Evolutionary conservation across 1,140 invertebrate species (phyloP).

Genomic region (Sminthurides bifidus): DNA sequence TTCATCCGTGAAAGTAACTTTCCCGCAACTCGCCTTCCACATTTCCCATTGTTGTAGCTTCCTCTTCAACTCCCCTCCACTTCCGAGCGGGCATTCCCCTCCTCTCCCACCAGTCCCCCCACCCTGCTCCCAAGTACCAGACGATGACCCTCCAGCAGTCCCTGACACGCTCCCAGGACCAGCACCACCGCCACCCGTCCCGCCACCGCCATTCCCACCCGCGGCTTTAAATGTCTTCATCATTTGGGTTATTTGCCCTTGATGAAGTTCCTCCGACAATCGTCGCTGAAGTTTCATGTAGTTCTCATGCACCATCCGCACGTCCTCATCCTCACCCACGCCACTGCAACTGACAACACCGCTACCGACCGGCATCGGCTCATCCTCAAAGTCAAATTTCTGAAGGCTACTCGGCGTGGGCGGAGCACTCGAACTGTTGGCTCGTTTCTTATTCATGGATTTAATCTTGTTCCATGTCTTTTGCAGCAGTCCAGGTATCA

Average conservation of each 20-base stretch:
- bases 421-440: slow-evolving; percentile 10
- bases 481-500: slow-evolving; percentile 11
- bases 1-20: slow-evolving; percentile 35
- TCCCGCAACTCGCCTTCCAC: slow-evolving; percentile 48
- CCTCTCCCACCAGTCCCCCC: not conserved
- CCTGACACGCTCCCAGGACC: not conserved
- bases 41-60: slow-evolving; percentile 74
- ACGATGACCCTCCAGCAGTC: slow-evolving; percentile 1
- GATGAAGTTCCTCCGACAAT: slow-evolving; percentile 23
- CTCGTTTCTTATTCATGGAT: slow-evolving; percentile 16
- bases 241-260: slow-evolving; percentile 1
- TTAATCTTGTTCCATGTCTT: slow-evolving; percentile 31
- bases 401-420: slow-evolving; percentile 1
- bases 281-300: slow-evolving; percentile 35
- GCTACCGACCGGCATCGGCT: not conserved
- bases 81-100: slow-evolving; percentile 55
- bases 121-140: too few species aligned
- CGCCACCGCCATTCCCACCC: not conserved
- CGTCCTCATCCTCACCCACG: not conserved
- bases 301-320: slow-evolving; percentile 45
- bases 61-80: slow-evolving; percentile 64
- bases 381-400: slow-evolving; percentile 23
- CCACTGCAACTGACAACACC: not conserved
- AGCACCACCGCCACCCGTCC: not conserved
- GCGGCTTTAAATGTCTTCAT: too few species aligned